Evolutionary conservation across 2,797 vertebrate species (phyloP).

Genomic region (Graptemys geographica): DNA sequence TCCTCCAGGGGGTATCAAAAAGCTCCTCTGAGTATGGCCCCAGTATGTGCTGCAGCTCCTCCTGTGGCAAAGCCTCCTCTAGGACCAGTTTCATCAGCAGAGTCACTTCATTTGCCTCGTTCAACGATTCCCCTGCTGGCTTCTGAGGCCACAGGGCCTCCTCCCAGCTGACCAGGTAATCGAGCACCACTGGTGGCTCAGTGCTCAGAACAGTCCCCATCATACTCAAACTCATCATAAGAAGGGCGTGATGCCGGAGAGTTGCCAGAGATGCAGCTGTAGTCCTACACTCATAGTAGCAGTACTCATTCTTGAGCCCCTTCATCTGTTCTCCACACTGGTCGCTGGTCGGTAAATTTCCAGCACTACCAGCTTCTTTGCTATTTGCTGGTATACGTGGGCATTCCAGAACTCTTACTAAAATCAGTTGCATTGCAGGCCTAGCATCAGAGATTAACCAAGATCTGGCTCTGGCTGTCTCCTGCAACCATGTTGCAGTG

Average conservation of each 20-base stretch:
- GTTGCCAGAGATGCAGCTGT: background rate
- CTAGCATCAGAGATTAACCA: background rate
- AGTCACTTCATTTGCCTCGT: no score
- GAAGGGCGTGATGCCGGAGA: background rate
- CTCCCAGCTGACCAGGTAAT: background rate
- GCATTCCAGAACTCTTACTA: background rate
- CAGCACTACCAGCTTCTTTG: background rate
- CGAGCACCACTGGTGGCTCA: background rate
- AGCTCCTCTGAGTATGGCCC: no score
- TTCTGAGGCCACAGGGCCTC: no score
- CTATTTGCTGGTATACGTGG: background rate
- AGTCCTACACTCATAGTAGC: background rate
- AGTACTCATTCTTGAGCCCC: background rate
- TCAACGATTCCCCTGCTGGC: no score
- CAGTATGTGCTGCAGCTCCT: no score
- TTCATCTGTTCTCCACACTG: background rate
- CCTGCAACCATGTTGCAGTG: background rate
- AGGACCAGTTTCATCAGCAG: no score
- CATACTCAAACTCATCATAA: background rate
- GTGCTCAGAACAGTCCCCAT: background rate
- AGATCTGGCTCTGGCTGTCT: no score
- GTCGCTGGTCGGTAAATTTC: background rate
- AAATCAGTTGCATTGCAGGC: background rate
- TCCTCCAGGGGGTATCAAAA: background rate
- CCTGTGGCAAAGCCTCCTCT: no score